phyloP scores from a whole-genome alignment of 2,888 invertebrate species.

The Dryocosmus kuriphilus region DNA sequence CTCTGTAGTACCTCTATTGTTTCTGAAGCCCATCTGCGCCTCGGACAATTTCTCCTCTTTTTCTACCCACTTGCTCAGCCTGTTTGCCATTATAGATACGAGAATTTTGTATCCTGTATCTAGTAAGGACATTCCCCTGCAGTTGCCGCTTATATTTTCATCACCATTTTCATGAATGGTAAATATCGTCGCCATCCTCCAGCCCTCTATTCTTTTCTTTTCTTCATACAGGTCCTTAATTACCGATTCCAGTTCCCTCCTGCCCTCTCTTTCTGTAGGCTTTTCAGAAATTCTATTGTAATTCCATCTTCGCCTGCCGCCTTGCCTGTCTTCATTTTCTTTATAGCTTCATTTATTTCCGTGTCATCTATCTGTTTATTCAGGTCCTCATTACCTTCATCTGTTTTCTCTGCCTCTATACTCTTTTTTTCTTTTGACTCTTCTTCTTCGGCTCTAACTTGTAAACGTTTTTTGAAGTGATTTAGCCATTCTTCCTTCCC shows the following conservation, averaged over 20 bases:
- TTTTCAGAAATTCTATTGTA: background rate
- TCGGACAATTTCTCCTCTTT: background rate
- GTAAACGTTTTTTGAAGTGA: background rate
- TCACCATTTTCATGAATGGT: background rate
- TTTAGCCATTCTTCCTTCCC: background rate
- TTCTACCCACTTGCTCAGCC: background rate
- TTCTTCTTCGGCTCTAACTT: background rate
- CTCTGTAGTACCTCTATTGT: no score
- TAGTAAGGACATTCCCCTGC: background rate
- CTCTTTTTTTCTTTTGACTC: background rate
- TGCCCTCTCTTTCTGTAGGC: background rate
- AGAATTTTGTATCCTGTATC: background rate
- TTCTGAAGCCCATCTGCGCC: no score
- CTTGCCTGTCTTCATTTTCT: background rate
- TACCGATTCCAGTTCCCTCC: background rate
- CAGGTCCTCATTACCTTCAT: background rate
- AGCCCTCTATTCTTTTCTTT: background rate
- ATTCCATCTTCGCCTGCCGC: background rate
- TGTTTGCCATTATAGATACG: background rate
- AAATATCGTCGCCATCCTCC: background rate
- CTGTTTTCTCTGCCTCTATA: background rate
- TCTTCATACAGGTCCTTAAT: background rate
- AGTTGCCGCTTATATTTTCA: background rate
- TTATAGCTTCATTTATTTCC: background rate
- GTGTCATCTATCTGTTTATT: background rate